Conservation (phyloP, 2,888 invertebrate species). For the Leptothorax acervorum region DNA sequence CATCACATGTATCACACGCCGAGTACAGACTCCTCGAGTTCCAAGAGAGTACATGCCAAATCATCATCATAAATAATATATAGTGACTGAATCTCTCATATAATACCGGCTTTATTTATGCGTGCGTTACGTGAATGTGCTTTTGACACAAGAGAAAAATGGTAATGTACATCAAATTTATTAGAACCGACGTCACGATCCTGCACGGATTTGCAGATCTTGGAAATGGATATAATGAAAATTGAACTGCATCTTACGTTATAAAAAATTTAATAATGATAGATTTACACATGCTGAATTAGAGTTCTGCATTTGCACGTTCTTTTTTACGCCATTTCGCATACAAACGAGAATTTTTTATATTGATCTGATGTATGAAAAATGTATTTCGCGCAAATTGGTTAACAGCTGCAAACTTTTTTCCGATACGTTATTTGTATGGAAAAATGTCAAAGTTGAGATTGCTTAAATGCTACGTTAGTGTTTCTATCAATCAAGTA, state of each 20-base stretch:
- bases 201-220: neutral
- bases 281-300: neutral
- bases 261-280: neutral
- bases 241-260: neutral
- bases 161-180: neutral
- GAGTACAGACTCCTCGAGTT: slow-evolving; percentile 1
- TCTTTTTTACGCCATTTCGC: neutral
- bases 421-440: slow-evolving; percentile 4
- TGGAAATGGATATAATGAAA: neutral
- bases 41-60: neutral
- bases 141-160: slow-evolving; percentile 20
- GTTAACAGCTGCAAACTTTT: neutral
- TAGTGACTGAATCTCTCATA: neutral
- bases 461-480: slow-evolving; percentile 24
- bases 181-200: neutral
- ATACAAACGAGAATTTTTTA: neutral
- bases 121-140: neutral
- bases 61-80: slow-evolving; percentile 31
- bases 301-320: neutral
- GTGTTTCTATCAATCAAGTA: slow-evolving; percentile 31
- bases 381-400: neutral
- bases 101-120: slow-evolving; percentile 8
- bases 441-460: slow-evolving; percentile 47
- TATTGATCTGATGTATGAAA: neutral
- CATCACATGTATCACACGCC: neutral